Evolutionary conservation across 2,797 vertebrate species (phyloP).

Genomic region (Premnoplex brunnescens): DNA sequence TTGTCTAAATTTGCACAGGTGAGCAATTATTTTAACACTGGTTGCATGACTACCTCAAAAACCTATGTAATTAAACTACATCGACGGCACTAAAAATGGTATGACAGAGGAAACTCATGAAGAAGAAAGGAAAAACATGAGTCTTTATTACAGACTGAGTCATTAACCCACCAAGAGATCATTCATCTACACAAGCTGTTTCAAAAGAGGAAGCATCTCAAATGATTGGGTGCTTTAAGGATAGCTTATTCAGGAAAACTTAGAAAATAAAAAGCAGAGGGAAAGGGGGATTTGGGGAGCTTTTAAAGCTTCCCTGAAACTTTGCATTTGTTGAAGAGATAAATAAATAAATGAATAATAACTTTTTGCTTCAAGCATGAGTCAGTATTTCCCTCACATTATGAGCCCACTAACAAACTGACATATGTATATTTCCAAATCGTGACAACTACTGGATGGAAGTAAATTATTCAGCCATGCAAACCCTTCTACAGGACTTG

Average conservation of each 20-base stretch:
- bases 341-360: not conserved
- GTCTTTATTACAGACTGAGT: not conserved
- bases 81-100: not conserved
- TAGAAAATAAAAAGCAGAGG: not conserved
- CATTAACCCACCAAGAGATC: not conserved
- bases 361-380: not conserved
- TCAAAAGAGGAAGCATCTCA: not conserved
- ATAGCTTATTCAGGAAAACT: not conserved
- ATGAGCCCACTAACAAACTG: not conserved
- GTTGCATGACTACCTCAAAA: not conserved
- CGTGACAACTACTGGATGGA: not conserved
- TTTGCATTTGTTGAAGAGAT: not conserved
- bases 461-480: not conserved
- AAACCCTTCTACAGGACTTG: not conserved
- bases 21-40: not conserved
- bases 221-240: not conserved
- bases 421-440: not conserved
- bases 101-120: not conserved
- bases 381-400: not conserved
- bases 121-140: not conserved
- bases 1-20: not conserved
- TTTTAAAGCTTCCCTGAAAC: not conserved
- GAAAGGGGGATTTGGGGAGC: not conserved
- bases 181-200: not conserved
- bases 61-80: not conserved